Conservation (phyloP, 2,888 invertebrate species). For the Ephialtes manifestator region DNA sequence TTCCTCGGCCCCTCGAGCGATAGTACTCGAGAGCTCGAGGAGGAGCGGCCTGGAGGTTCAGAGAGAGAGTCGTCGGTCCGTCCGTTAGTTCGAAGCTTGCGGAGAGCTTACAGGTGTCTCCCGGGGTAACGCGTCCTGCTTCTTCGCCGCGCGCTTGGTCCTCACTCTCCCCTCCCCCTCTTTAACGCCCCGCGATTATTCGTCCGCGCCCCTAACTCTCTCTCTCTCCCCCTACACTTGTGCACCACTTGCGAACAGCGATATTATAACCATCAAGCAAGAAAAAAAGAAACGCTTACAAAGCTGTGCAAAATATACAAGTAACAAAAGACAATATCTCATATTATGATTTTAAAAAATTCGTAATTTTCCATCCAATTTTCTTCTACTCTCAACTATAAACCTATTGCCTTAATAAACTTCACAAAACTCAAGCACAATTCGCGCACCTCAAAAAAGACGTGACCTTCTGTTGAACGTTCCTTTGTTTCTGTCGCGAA, state of each 20-base stretch:
- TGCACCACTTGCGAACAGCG: background rate
- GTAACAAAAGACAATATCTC: too few relatives aligned
- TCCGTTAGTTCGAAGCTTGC: constrained; percentile 57
- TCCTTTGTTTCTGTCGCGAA: background rate
- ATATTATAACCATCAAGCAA: background rate
- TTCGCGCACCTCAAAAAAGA: constrained; percentile 34
- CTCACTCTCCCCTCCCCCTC: too few relatives aligned
- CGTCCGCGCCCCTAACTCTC: constrained; percentile 2
- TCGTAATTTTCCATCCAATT: too few relatives aligned
- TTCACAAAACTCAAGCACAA: background rate
- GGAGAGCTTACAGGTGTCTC: constrained; percentile 69
- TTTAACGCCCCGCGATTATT: constrained; percentile 9
- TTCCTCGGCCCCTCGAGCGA: constrained; percentile 40
- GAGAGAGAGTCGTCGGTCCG: background rate
- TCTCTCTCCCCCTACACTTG: constrained; percentile 7
- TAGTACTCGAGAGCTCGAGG: constrained; percentile 49
- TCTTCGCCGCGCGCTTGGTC: constrained; percentile 37
- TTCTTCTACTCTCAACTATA: too few relatives aligned
- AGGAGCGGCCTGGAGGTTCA: constrained; percentile 5
- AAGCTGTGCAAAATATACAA: background rate
- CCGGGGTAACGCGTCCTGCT: constrained; percentile 58
- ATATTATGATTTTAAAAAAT: too few relatives aligned
- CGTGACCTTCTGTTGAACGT: background rate
- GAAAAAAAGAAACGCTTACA: background rate
- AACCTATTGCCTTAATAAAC: background rate